A percentile compares a stretch with the other conserved stretches of the same genome.
phyloP scores from a whole-genome alignment of 2,888 invertebrate genomes.

The Polydrusus cervinus region DNA sequence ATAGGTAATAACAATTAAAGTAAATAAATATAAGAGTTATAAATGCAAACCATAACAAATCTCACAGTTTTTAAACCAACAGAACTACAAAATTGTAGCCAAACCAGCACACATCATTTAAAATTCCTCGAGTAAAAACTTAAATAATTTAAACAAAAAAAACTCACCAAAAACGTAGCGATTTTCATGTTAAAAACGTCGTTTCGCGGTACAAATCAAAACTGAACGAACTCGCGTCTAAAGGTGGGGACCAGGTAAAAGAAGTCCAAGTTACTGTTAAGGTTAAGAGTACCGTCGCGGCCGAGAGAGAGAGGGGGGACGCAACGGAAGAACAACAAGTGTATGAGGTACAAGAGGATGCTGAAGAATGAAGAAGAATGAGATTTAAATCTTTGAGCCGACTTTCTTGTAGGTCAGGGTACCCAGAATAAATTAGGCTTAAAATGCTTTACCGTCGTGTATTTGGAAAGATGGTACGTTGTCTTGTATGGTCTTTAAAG shows the following conservation, averaged over 20 bases:
- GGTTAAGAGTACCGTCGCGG: constrained; percentile 39
- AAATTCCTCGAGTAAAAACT: background rate
- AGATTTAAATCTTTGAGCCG: constrained; percentile 21
- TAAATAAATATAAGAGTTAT: background rate
- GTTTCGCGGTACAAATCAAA: constrained; percentile 48
- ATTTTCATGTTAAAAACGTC: constrained; percentile 50
- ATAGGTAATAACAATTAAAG: background rate
- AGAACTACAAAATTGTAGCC: background rate
- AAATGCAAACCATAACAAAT: constrained; percentile 12
- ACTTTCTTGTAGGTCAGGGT: constrained; percentile 33
- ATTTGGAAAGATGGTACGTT: background rate
- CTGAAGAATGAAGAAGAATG: constrained; percentile 25
- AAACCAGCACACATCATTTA: background rate
- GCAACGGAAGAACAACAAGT: constrained; percentile 47
- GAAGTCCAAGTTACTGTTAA: constrained; percentile 48
- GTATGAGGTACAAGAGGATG: constrained; percentile 39
- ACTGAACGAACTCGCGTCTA: constrained; percentile 35
- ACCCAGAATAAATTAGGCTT: background rate
- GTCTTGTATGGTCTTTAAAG: background rate
- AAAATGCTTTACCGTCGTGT: background rate
- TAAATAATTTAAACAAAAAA: constrained; percentile 20
- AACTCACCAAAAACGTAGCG: constrained; percentile 51
- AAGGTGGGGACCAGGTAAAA: constrained; percentile 53
- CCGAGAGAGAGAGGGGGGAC: constrained; percentile 17
- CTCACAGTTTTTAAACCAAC: background rate